Percentiles rank a stretch among this genome's conserved stretches.
Evolutionary conservation across 2,113 vertebrate genomes (phyloP).

Genomic region (Benitochromis conjunctus): DNA sequence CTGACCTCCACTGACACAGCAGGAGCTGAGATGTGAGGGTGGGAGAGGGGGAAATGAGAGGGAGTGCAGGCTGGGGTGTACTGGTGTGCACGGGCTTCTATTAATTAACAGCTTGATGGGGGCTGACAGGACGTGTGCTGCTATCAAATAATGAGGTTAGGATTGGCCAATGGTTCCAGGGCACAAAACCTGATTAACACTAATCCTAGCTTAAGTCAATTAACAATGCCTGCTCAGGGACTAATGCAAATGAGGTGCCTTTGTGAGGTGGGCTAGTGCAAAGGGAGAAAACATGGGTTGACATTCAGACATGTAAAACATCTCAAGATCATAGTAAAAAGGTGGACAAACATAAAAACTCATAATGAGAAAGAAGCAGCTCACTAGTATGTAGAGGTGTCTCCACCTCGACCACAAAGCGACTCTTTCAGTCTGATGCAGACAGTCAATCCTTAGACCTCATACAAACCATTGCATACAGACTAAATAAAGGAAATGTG

Average conservation of each 20-base stretch:
- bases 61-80: slow-evolving; percentile 16
- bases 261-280: slow-evolving; percentile 40
- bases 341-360: slow-evolving; percentile 12
- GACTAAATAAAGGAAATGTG: neutral
- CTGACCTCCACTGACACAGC: slow-evolving; percentile 12
- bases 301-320: slow-evolving; percentile 43
- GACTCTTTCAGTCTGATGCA: slow-evolving; percentile 33
- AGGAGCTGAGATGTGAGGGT: neutral
- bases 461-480: neutral
- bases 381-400: neutral
- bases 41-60: neutral
- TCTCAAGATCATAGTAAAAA: neutral
- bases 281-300: slow-evolving; percentile 9
- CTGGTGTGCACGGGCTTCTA: slow-evolving; percentile 34
- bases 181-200: slow-evolving; percentile 72
- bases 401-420: neutral
- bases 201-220: slow-evolving; percentile 76
- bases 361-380: neutral
- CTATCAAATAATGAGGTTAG: slow-evolving; percentile 78
- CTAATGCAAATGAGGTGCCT: slow-evolving; percentile 66
- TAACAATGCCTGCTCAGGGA: slow-evolving; percentile 66
- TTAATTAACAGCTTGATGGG: slow-evolving; percentile 70
- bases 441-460: slow-evolving; percentile 29
- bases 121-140: slow-evolving; percentile 68
- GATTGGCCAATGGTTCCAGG: slow-evolving; percentile 67